These are phyloP conservation scores for Apomyelois bistriatella DNA, from an alignment of 2,888 invertebrate species.

Conservation along the genomic window DNA sequence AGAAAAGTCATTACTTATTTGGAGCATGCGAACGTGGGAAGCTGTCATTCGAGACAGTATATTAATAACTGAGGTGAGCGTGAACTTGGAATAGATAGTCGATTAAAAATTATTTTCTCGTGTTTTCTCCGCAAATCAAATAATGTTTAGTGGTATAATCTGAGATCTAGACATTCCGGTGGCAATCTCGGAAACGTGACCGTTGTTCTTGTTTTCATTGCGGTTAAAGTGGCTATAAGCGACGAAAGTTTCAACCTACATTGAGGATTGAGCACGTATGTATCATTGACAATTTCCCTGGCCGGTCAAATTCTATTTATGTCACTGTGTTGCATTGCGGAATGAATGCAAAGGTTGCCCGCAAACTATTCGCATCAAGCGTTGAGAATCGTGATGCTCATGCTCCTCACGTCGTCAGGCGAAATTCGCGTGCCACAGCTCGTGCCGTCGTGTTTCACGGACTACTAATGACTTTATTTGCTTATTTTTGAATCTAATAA, in stretches of 20 bases:
- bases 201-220: slow-evolving; percentile 65
- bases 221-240: slow-evolving; percentile 58
- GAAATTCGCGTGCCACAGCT: slow-evolving; percentile 53
- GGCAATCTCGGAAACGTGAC: slow-evolving; percentile 62
- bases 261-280: slow-evolving; percentile 55
- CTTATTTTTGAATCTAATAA: slow-evolving; percentile 3
- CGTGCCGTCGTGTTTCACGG: slow-evolving; percentile 43
- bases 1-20: slow-evolving; percentile 52
- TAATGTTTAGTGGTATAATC: slow-evolving; percentile 39
- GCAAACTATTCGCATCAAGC: slow-evolving; percentile 34
- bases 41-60: slow-evolving; percentile 45
- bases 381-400: slow-evolving; percentile 28
- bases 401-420: slow-evolving; percentile 47
- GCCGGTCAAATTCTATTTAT: slow-evolving; percentile 57
- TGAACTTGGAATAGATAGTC: slow-evolving; percentile 47
- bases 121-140: slow-evolving; percentile 43
- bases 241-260: slow-evolving; percentile 73
- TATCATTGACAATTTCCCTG: slow-evolving; percentile 66
- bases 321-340: slow-evolving; percentile 62
- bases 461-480: slow-evolving; percentile 24
- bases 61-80: slow-evolving; percentile 45
- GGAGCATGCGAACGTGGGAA: slow-evolving; percentile 70
- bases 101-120: slow-evolving; percentile 42
- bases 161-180: slow-evolving; percentile 36
- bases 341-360: slow-evolving; percentile 66